Evolutionary conservation across 2,888 invertebrate genomes (phyloP), one percentile per base, ranked within the genome.

Genomic region (Microplitis deprimator): DNA sequence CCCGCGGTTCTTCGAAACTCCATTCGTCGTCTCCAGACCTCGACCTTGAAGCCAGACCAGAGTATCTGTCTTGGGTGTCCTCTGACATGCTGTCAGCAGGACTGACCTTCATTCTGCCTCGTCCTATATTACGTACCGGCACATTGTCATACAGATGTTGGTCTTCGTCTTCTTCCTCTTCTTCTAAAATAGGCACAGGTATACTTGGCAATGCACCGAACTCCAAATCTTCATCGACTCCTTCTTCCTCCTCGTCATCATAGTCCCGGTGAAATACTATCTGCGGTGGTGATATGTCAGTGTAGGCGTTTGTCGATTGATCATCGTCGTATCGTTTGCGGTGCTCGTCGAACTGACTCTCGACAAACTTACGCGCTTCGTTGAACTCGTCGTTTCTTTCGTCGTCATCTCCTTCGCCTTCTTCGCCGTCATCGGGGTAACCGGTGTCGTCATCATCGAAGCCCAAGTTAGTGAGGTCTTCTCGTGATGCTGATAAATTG

Each of bases 21-120:
- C 88, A 88, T 5, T 89, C 88, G 68, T 89, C 88, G 10, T 88
- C 87, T 5, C 82, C 82, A 3, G 80, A 79, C 62, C 86, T 84
- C 0, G 84, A 82, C 17, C 85, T 83, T 0, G 85, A 77, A 0
- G 88, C 84, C 5, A 89, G 76, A 67, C 84, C 86, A 39, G 89
- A 85, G 74, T 87, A 89, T 41, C 84, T 85, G 77, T 89, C 89
- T 79, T 89, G 89, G 88, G 89, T 89, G 61, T 89, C 89, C 75
- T 90, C 89, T 1, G 87, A 87, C 50, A 50, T 50, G 64, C 88
- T 88, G 62, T 88, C 87, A 0, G 85, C 86, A 1, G 87, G 83
- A 20, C 82, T 85, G 0, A 89, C 86, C 29, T 88, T 87, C 87
- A 89, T 85, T 70, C 88, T 88, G 1, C 82, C 81, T 75, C 84